Evolutionary conservation across 2,113 vertebrate species (phyloP).

Genomic region (Salvelinus alpinus): DNA sequence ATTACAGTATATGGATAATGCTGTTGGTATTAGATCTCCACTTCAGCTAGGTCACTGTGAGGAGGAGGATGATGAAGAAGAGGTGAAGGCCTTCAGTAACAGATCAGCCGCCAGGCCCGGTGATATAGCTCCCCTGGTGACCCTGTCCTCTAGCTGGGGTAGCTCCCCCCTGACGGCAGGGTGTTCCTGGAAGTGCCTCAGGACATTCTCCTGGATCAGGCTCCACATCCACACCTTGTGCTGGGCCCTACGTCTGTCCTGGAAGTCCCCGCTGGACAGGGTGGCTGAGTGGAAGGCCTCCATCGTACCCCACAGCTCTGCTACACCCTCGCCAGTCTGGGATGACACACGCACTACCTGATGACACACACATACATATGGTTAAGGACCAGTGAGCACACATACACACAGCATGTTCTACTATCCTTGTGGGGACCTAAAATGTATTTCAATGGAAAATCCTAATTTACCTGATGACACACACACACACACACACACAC

Average conservation of each 20-base stretch:
- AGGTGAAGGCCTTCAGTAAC: conserved; percentile 85
- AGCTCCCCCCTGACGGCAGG: conserved; percentile 80
- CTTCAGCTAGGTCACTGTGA: neutral
- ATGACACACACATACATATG: neutral
- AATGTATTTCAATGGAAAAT: no score
- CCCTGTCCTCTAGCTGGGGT: conserved; percentile 83
- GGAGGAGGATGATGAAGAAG: conserved; percentile 22
- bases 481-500: neutral
- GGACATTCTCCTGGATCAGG: conserved; percentile 88
- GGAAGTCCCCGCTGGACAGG: conserved; percentile 83
- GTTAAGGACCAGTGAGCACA: no score
- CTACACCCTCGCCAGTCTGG: conserved; percentile 82
- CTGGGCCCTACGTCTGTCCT: conserved; percentile 77
- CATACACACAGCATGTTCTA: neutral
- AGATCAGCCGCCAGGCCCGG: conserved; percentile 93
- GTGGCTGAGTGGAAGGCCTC: conserved; percentile 76
- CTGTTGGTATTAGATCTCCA: neutral
- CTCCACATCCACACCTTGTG: conserved; percentile 97
- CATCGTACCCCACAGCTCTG: conserved; percentile 89
- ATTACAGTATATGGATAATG: neutral
- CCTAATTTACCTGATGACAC: no score
- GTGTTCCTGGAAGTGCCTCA: conserved; percentile 84
- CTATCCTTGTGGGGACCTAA: no score
- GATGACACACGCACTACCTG: conserved; percentile 91
- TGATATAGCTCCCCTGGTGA: conserved; percentile 84